Conservation (phyloP, 2,888 invertebrate genomes). For the Polyploca ridens region DNA sequence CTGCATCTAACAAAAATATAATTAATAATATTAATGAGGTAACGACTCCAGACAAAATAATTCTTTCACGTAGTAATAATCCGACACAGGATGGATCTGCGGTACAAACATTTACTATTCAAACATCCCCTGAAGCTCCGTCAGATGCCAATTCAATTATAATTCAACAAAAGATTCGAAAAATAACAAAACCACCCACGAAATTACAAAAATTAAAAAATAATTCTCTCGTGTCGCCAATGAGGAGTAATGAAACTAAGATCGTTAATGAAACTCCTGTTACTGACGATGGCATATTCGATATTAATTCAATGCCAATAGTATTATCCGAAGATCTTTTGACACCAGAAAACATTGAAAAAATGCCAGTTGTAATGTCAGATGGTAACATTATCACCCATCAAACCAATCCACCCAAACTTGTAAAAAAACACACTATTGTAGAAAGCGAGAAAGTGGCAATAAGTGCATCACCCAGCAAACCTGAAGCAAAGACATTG, state of each 20-base stretch:
- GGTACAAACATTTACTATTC: conserved; percentile 76
- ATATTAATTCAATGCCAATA: conserved; percentile 91
- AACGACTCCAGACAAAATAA: conserved; percentile 70
- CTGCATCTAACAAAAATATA: conserved; percentile 60
- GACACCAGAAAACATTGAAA: conserved; percentile 87
- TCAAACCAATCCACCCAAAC: conserved; percentile 54
- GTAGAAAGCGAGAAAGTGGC: conserved; percentile 64
- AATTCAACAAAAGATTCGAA: conserved; percentile 72
- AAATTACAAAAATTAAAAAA: conserved; percentile 70
- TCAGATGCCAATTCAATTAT: conserved; percentile 68
- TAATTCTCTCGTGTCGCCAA: conserved; percentile 52
- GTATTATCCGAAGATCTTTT: conserved; percentile 89
- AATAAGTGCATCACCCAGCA: conserved; percentile 51
- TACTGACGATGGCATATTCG: conserved; percentile 83
- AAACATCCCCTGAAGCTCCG: conserved; percentile 62
- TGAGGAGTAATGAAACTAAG: conserved; percentile 51
- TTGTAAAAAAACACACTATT: conserved; percentile 58
- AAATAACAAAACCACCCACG: conserved; percentile 61
- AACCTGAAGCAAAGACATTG: conserved; percentile 71
- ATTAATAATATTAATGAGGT: conserved; percentile 67
- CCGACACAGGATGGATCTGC: conserved; percentile 62
- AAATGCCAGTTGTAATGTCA: conserved; percentile 86
- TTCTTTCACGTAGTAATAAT: conserved; percentile 67
- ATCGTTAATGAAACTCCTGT: conserved; percentile 35
- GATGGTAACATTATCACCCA: conserved; percentile 72